Percentiles rank a stretch among this genome's conserved stretches.
These are phyloP conservation scores for Volucella inflata DNA, from an alignment of 2,888 invertebrate species.

Conservation along the genomic window DNA sequence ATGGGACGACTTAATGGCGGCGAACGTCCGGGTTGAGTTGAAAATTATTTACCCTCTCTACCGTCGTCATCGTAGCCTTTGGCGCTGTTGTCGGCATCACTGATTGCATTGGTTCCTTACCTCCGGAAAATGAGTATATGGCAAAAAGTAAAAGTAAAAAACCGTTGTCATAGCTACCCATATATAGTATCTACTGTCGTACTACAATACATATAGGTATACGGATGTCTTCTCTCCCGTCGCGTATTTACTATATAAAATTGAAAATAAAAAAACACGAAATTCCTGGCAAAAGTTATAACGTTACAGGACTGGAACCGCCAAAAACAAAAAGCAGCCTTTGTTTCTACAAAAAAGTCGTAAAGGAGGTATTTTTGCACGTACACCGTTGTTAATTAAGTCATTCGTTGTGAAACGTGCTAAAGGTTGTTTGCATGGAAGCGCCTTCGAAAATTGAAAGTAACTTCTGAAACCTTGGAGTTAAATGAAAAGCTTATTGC, in stretches of 20 bases:
- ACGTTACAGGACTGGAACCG: not conserved
- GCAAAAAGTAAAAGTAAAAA: not conserved
- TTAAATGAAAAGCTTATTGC: no score
- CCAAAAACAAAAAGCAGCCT: no score
- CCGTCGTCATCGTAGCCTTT: no score
- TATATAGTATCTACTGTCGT: no score
- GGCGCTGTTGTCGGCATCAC: no score
- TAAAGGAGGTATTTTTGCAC: not conserved
- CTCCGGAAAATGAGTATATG: not conserved
- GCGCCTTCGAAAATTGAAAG: not conserved
- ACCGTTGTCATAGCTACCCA: not conserved
- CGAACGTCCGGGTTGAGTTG: not conserved
- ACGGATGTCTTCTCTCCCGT: no score
- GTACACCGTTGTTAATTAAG: conserved; percentile 23
- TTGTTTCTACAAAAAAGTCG: no score
- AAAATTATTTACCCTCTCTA: conserved; percentile 1
- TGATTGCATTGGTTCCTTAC: no score
- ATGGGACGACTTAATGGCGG: no score
- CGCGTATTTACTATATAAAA: no score
- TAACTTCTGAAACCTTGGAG: not conserved
- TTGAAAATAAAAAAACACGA: no score
- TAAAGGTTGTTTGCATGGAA: not conserved
- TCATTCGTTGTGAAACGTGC: not conserved
- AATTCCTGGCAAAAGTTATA: not conserved
- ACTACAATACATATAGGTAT: no score